Conservation (phyloP, 2,888 invertebrate species). For the Eupithecia insigniata region DNA sequence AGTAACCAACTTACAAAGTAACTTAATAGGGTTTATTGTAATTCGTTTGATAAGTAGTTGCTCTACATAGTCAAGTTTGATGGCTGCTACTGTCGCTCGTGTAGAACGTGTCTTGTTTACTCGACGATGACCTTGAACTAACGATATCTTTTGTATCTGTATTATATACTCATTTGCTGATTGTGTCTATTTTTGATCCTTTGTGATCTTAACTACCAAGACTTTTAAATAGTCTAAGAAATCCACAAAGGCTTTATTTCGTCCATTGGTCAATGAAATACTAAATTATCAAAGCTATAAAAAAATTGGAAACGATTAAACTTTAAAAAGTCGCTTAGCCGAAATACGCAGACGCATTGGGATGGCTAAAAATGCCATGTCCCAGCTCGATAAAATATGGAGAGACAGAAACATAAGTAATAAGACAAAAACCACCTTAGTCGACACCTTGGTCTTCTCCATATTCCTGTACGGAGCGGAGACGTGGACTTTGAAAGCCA, state of each 20-base stretch:
- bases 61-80: slow-evolving; percentile 18
- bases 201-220: neutral
- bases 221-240: neutral
- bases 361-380: too few species aligned
- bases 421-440: too few species aligned
- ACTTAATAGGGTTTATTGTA: slow-evolving; percentile 22
- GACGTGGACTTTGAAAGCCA: too few species aligned
- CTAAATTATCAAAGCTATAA: neutral
- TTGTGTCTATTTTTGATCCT: neutral
- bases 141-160: slow-evolving; percentile 5
- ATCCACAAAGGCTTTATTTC: too few species aligned
- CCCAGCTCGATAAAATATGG: too few species aligned
- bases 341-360: too few species aligned
- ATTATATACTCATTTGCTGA: neutral
- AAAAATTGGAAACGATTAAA: neutral
- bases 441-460: too few species aligned
- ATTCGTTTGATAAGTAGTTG: slow-evolving; percentile 35
- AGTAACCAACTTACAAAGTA: slow-evolving; percentile 19
- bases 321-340: neutral
- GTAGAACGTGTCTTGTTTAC: slow-evolving; percentile 33
- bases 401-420: too few species aligned
- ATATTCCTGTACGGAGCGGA: too few species aligned
- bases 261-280: neutral
- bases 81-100: slow-evolving; percentile 28
- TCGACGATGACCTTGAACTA: neutral